Conservation (phyloP, 2,888 invertebrate genomes). For the Sarcophaga variegata region DNA sequence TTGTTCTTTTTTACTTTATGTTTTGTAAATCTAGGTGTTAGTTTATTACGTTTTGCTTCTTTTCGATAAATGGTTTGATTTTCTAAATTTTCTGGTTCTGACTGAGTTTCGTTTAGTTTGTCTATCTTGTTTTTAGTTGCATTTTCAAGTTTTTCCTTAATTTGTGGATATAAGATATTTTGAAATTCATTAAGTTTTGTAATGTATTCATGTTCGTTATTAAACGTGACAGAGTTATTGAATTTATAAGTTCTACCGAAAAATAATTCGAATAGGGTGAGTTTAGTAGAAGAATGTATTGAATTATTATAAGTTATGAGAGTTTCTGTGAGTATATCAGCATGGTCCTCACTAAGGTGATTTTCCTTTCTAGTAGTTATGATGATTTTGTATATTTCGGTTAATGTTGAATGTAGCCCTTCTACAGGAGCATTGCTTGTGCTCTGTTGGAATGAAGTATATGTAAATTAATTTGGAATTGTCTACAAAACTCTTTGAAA, state of each 20-base stretch:
- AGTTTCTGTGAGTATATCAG: conserved; percentile 31
- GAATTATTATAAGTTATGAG: conserved; percentile 7
- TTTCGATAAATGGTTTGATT: neutral
- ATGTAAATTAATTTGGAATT: conserved; percentile 20
- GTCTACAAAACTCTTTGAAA: conserved; percentile 20
- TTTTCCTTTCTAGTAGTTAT: conserved; percentile 31
- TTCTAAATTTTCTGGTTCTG: conserved; percentile 4
- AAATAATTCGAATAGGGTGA: conserved; percentile 37
- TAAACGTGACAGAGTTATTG: conserved; percentile 14
- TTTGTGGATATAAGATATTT: conserved; percentile 19
- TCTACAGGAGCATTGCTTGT: conserved; percentile 11
- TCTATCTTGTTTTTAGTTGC: neutral
- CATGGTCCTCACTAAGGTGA: conserved; percentile 21
- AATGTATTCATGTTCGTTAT: conserved; percentile 45
- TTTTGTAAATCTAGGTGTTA: conserved; percentile 6
- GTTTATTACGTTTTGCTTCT: conserved; percentile 8
- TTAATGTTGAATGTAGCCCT: conserved; percentile 6
- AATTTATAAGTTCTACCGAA: conserved; percentile 28
- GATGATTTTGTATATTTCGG: conserved; percentile 55
- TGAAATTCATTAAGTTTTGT: conserved; percentile 26
- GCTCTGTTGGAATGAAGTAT: conserved; percentile 28
- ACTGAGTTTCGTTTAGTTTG: conserved; percentile 3
- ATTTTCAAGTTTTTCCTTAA: neutral
- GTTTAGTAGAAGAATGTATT: conserved; percentile 23
- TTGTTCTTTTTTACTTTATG: conserved; percentile 8